Percentiles rank a stretch among this genome's conserved stretches.
These are phyloP conservation scores for Botia almorhae DNA, from an alignment of 2,797 vertebrate genomes.

Conservation along the genomic window DNA sequence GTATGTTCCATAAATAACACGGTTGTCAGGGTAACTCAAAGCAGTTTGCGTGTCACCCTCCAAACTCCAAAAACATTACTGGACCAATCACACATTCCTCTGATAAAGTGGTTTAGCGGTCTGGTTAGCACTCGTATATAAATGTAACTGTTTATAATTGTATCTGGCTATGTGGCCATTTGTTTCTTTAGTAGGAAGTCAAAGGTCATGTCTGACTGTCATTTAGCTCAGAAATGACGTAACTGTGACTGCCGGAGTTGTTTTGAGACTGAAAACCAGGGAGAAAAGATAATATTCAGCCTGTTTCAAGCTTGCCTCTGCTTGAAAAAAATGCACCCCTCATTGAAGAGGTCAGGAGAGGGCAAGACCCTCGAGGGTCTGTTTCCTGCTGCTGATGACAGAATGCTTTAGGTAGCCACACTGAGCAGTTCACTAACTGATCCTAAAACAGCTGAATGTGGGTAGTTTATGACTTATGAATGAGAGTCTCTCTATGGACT, in stretches of 20 bases:
- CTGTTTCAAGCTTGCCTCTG: not conserved
- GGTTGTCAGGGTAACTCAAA: no score
- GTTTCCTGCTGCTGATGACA: constrained; percentile 8
- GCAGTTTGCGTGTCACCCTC: no score
- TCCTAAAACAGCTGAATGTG: not conserved
- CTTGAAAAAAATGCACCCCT: constrained; percentile 6
- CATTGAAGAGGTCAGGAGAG: not conserved
- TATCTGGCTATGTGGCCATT: no score
- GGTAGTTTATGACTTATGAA: constrained; percentile 2
- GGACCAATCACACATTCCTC: not conserved
- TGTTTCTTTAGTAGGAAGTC: not conserved
- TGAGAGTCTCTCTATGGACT: not conserved
- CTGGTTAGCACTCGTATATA: no score
- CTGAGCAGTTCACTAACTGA: not conserved
- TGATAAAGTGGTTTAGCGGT: not conserved
- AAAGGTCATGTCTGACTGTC: not conserved
- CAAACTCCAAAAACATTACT: no score
- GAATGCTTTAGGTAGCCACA: not conserved
- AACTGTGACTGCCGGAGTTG: constrained; percentile 26
- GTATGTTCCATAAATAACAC: not conserved
- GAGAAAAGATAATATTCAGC: not conserved
- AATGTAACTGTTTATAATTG: no score
- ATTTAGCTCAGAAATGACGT: not conserved
- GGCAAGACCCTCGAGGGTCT: constrained; percentile 6
- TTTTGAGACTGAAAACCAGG: not conserved